Base-by-base conservation (phyloP, 2,113 vertebrate species). In the Pituophis catenifer region DNA sequence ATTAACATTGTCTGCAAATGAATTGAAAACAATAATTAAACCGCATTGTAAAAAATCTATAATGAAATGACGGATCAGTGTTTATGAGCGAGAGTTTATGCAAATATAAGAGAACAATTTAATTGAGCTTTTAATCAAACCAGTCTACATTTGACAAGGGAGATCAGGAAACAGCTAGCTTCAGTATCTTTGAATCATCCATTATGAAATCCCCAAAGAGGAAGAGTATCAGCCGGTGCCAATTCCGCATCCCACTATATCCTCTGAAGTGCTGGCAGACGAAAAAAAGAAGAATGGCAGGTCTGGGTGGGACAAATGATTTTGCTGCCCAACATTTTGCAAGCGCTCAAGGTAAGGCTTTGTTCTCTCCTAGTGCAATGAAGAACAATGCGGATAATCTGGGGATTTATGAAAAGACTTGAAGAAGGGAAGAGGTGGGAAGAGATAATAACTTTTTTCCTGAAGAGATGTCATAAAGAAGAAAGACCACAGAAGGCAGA, bases 121-220 rank as follows among this genome's bases (percentile, higher is more conserved):
- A 95, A 95, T 91, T 52, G 94, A 86, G 92, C 91, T 86, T 92
- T 96, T 96, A 96, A 96, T 96, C 97, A 96, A 97, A 94, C 52
- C 65, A 17, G 92, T 48, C 62, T 91, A 12, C 23, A 62, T 58
- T 86, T 93, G 86, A 91, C 91, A 93, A 94, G 48, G 55, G 91
- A 93, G 48, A 58, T 57, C 90, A 59, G 89, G 91, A 95, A 94
- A 93, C 8, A 9, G 15, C 50, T 93, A 70, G 19, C 9, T 95
- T 90, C 55, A 17, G 90, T 96, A 91, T 44, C 52, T 91, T 26
- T 19, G 81, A 93, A 92, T 19, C 2, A 0, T 44, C 2, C 0
- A 0, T 91, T 93, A 3, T 1, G 90, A 93, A 93, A 88, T 50
- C 7, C 52, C 92, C 93, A 10, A 92, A 50, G 4, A 93, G 55